Evolutionary conservation across 2,797 vertebrate genomes (phyloP), one percentile per base, ranked within the genome.

Genomic region (Cuculus canorus): DNA sequence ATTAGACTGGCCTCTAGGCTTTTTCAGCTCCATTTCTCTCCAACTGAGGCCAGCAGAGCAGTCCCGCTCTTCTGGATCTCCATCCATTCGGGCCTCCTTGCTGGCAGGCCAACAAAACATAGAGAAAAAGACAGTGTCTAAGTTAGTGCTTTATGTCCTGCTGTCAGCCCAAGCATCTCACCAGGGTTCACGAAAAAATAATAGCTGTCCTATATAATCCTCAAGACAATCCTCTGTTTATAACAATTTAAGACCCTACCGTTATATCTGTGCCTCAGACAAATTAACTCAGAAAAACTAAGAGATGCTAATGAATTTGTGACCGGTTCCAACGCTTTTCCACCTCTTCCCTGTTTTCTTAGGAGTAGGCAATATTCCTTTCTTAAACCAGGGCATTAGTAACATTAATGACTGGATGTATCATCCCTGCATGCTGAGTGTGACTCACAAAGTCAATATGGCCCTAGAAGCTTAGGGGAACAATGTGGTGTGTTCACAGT

Each of bases 401-500:
- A 85, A 77, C 61, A 43, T 71, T 92, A 14, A 50, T 90, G 94
- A 75, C 11, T 64, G 54, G 65, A 82, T 94, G 75, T 64, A 54
- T 94, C 93, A 92, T 50, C 64, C 64, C 57, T 85, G 61, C 77
- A 52, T 37, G 71, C 83, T 87, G 69, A 93, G 81, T 4, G 0
- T 94, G 93, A 92, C 77, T 94, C 78, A 93, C 92, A 84, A 88
- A 90, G 80, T 91, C 90, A 92, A 5, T 39, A 70, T 4, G 5
- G 25, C 59, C 69, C 45, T 10, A 64, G 66, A 71, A 88, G 78
- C 52, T 56, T 78, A 94, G 50, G 71, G 35, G 41, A 92, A 92
- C 94, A 95, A 90, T 93, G 85, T 3, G 1, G 2, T 60, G 48
- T 86, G 50, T 66, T 96, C 61, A 87, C 70, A 83, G 52, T 93